These are phyloP conservation scores for Tychaedon coryphoeus DNA, from an alignment of 2,113 vertebrate species.

Conservation along the genomic window DNA sequence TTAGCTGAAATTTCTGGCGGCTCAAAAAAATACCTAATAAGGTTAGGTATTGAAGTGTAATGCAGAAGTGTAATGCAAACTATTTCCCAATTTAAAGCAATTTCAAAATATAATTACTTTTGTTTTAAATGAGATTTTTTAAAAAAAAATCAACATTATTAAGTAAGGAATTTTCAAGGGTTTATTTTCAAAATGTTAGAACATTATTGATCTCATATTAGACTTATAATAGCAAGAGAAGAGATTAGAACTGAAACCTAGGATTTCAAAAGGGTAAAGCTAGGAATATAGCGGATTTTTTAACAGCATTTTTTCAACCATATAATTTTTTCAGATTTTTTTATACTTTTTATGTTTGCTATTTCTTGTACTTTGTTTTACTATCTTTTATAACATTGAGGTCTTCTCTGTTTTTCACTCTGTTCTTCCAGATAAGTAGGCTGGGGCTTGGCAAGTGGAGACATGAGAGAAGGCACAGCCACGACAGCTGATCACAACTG, in stretches of 20 bases:
- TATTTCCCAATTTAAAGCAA: not conserved
- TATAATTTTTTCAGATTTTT: not conserved
- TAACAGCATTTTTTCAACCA: not conserved
- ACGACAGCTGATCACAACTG: not conserved
- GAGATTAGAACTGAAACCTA: not conserved
- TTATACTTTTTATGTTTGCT: not conserved
- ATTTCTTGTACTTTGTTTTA: not conserved
- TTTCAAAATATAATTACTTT: not conserved
- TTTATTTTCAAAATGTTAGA: not conserved
- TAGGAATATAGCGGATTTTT: not conserved
- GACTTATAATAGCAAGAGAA: not conserved
- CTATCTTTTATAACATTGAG: not conserved
- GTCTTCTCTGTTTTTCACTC: not conserved
- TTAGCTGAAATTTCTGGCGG: not conserved
- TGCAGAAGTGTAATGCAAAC: not conserved
- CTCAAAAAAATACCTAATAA: not conserved
- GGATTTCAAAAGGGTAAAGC: not conserved
- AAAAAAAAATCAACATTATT: not conserved
- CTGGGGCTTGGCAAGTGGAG: not conserved
- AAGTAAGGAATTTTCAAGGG: not conserved
- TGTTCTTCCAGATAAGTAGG: not conserved
- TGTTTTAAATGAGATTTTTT: not conserved
- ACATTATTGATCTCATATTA: not conserved
- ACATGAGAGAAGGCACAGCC: not conserved
- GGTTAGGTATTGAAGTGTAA: not conserved